Evolutionary conservation across 1,140 invertebrate species (phyloP).

Genomic region (Oppia nitens): DNA sequence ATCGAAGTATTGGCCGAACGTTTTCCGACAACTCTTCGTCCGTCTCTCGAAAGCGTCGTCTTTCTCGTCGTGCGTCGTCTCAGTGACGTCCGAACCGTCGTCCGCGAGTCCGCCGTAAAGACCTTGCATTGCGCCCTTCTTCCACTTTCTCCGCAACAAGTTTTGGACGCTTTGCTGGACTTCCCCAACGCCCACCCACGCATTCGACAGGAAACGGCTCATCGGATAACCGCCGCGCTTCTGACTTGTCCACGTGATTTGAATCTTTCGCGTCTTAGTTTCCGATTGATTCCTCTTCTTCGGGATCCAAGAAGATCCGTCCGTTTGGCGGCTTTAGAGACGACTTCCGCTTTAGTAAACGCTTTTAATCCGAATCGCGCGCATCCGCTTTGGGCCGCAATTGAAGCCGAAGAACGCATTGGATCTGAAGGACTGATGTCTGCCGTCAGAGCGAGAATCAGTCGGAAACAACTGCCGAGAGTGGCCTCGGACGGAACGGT

Average conservation of each 20-base stretch:
- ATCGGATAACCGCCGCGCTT: slow-evolving; percentile 53
- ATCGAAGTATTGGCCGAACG: slow-evolving; percentile 29
- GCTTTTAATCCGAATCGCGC: slow-evolving; percentile 39
- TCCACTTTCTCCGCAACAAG: slow-evolving; percentile 39
- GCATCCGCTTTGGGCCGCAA: slow-evolving; percentile 25
- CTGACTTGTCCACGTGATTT: slow-evolving; percentile 65
- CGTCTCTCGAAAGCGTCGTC: slow-evolving; percentile 17
- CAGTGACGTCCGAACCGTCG: slow-evolving; percentile 36
- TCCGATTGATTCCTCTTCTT: slow-evolving; percentile 37
- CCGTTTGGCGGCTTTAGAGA: slow-evolving; percentile 58
- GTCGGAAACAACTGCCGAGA: slow-evolving; percentile 30
- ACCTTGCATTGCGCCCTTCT: slow-evolving; percentile 48
- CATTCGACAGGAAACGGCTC: slow-evolving; percentile 54
- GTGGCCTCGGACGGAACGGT: slow-evolving; percentile 21
- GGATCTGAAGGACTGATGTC: slow-evolving; percentile 22
- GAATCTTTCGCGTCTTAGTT: slow-evolving; percentile 43
- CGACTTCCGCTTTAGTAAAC: slow-evolving; percentile 55
- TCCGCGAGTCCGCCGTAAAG: slow-evolving; percentile 31
- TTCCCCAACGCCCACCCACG: slow-evolving; percentile 46
- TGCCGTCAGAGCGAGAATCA: slow-evolving; percentile 39
- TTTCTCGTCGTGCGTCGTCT: background rate
- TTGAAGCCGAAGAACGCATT: slow-evolving; percentile 30
- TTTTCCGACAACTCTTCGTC: background rate
- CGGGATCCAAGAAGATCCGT: slow-evolving; percentile 51
- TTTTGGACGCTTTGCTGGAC: slow-evolving; percentile 43